These are phyloP conservation scores for Dinocampus coccinellae DNA, from an alignment of 2,888 invertebrate species.

Conservation along the genomic window DNA sequence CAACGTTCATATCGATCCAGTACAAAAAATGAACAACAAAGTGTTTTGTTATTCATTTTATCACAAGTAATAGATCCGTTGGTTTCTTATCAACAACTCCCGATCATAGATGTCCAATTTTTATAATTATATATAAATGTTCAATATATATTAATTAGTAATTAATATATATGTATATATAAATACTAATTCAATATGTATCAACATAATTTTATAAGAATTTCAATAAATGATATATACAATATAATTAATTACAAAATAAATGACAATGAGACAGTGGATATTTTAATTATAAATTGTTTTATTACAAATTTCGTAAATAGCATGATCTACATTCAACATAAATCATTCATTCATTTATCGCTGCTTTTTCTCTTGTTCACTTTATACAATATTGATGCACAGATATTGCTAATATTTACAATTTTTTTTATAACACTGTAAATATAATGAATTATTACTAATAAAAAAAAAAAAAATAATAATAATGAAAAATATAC, in stretches of 20 bases:
- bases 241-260: neutral
- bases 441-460: slow-evolving; percentile 57
- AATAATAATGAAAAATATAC: slow-evolving; percentile 32
- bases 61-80: neutral
- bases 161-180: neutral
- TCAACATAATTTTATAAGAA: neutral
- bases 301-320: slow-evolving; percentile 66
- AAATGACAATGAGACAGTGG: neutral
- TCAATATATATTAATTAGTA: slow-evolving; percentile 10
- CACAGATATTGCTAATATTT: slow-evolving; percentile 54
- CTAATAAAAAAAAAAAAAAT: no score
- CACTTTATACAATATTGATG: slow-evolving; percentile 52
- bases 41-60: slow-evolving; percentile 1
- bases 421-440: slow-evolving; percentile 48
- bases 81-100: neutral
- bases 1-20: slow-evolving; percentile 33
- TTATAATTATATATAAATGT: slow-evolving; percentile 10
- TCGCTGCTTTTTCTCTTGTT: slow-evolving; percentile 12
- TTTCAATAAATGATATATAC: neutral
- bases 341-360: slow-evolving; percentile 42
- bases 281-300: slow-evolving; percentile 31
- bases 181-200: neutral
- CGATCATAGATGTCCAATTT: slow-evolving; percentile 1
- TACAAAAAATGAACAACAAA: slow-evolving; percentile 31
- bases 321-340: slow-evolving; percentile 47